Percentiles rank a stretch among this genome's conserved stretches.
Conservation (phyloP, 2,797 vertebrate species). For the Mycteria americana region DNA sequence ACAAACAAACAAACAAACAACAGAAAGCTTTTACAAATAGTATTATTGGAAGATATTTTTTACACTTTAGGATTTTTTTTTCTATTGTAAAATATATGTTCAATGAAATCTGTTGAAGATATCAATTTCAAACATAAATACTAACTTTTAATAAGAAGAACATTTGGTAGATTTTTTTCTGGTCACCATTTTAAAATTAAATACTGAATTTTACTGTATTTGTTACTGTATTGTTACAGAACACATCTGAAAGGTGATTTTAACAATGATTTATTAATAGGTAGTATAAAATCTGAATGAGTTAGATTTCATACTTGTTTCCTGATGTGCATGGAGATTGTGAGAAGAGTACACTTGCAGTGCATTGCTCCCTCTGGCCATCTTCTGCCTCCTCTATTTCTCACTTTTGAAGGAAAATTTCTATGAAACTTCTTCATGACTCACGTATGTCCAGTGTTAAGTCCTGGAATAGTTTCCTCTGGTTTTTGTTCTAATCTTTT, state of each 20-base stretch:
- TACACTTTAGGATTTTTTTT: not conserved
- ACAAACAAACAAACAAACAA: not conserved
- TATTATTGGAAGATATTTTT: not conserved
- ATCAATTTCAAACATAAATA: not conserved
- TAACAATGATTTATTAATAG: not conserved
- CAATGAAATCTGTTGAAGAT: not conserved
- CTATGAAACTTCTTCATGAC: not conserved
- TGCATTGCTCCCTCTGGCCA: not conserved
- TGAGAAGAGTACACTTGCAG: not conserved
- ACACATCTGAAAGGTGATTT: not conserved
- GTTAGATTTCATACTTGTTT: not conserved
- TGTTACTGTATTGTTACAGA: not conserved
- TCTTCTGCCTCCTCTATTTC: not conserved
- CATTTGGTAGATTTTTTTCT: not conserved
- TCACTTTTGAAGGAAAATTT: not conserved
- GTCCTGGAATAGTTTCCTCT: not conserved
- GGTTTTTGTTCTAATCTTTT: not conserved
- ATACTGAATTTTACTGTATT: not conserved
- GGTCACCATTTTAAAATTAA: not conserved
- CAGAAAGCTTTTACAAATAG: not conserved
- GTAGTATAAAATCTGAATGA: not conserved
- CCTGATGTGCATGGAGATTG: not conserved
- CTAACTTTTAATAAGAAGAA: not conserved
- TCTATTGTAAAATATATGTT: not conserved
- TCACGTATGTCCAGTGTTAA: not conserved